Percentiles rank a stretch among this genome's conserved stretches.
These are phyloP conservation scores for Conchocele bisecta DNA, from an alignment of 2,888 invertebrate genomes.

Conservation along the genomic window DNA sequence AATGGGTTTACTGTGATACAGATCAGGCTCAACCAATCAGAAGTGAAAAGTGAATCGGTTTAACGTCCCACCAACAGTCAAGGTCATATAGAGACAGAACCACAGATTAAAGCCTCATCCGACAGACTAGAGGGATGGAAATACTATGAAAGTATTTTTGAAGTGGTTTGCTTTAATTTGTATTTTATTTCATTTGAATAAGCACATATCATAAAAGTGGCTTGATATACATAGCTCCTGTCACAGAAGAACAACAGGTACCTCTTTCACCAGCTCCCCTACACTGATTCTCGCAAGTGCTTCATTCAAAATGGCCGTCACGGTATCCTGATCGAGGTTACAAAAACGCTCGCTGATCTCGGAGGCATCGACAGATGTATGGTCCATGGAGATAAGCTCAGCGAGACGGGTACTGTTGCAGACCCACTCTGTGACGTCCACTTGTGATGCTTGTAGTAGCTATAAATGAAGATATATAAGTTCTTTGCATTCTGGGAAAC, in stretches of 20 bases:
- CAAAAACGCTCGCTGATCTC: conserved; percentile 72
- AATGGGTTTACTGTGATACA: too few relatives aligned
- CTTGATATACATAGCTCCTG: background rate
- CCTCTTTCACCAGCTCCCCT: conserved; percentile 72
- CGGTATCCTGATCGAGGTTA: conserved; percentile 48
- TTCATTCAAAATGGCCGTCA: conserved; percentile 56
- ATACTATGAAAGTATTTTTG: too few relatives aligned
- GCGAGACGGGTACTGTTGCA: conserved; percentile 55
- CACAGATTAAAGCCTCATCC: too few relatives aligned
- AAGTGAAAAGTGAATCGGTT: too few relatives aligned
- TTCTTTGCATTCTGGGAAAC: background rate
- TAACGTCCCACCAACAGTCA: too few relatives aligned
- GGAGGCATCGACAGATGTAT: conserved; percentile 21
- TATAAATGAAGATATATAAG: conserved; percentile 16
- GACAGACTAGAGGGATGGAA: too few relatives aligned
- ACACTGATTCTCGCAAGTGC: conserved; percentile 68
- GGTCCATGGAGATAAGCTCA: conserved; percentile 6
- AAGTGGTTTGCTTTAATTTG: background rate
- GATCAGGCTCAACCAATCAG: too few relatives aligned
- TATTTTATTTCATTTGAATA: background rate
- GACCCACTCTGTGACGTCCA: conserved; percentile 43
- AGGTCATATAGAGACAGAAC: too few relatives aligned
- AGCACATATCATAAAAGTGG: background rate
- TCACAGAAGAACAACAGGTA: conserved; percentile 36
- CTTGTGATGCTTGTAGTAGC: conserved; percentile 47